phyloP scores from a whole-genome alignment of 2,888 invertebrate species.

The Pasiphila rectangulata region DNA sequence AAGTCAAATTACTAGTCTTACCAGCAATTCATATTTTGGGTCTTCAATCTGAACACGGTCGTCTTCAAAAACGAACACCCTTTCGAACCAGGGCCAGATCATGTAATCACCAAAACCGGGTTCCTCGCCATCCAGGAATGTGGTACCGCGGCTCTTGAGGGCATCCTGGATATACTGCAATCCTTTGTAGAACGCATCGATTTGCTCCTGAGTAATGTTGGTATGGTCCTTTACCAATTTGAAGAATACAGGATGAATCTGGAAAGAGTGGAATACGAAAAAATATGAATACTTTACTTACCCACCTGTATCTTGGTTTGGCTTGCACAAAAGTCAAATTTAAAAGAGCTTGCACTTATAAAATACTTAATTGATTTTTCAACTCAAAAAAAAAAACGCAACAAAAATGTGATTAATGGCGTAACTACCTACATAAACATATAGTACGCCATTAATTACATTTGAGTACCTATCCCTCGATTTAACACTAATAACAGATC shows the following conservation, averaged over 20 bases:
- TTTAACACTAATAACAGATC: no score
- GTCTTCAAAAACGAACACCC: constrained; percentile 73
- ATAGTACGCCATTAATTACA: no score
- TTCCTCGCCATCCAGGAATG: constrained; percentile 82
- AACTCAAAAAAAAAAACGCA: no score
- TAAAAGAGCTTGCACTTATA: no score
- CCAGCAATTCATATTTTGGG: not conserved
- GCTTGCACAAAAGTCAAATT: no score
- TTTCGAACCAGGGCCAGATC: constrained; percentile 94
- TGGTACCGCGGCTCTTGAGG: constrained; percentile 79
- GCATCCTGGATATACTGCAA: constrained; percentile 84
- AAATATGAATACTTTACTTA: not conserved
- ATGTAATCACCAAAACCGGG: constrained; percentile 91
- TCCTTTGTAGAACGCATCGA: constrained; percentile 53
- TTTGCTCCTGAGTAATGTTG: constrained; percentile 47
- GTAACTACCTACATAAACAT: no score
- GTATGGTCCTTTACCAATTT: constrained; percentile 39
- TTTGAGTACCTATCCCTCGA: no score
- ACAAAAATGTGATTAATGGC: no score
- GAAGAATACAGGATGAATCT: constrained; percentile 50
- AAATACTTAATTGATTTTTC: no score
- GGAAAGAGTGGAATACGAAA: no score
- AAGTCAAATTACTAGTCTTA: no score
- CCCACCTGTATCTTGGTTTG: no score
- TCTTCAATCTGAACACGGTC: constrained; percentile 46